phyloP scores from a whole-genome alignment of 2,888 invertebrate species.

The Mimachlamys varia region DNA sequence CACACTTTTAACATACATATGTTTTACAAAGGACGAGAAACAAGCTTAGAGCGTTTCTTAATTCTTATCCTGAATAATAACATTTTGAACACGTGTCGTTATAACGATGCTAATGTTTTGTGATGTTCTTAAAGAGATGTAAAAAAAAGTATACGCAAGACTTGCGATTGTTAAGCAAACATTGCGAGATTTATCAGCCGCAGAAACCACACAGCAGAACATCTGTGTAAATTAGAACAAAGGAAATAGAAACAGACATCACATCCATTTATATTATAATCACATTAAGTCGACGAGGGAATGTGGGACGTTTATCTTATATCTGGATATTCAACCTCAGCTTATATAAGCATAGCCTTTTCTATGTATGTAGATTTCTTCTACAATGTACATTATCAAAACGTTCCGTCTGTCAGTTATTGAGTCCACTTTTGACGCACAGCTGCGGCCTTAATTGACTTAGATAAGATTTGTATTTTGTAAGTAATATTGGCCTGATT shows the following conservation, averaged over 20 bases:
- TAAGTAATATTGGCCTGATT: background rate
- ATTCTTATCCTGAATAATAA: background rate
- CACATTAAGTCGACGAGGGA: background rate
- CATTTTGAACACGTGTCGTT: background rate
- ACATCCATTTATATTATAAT: slow-evolving; percentile 18
- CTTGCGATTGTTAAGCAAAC: background rate
- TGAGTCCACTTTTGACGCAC: background rate
- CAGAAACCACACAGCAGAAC: background rate
- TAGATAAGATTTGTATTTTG: background rate
- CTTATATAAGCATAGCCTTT: background rate
- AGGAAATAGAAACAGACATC: background rate
- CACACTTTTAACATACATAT: too few species aligned
- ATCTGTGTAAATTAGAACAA: background rate
- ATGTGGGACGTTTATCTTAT: background rate
- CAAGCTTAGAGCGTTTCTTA: too few species aligned
- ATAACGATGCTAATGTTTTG: background rate
- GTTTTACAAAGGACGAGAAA: too few species aligned
- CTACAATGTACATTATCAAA: background rate
- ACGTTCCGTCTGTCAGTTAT: background rate
- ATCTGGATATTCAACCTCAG: background rate
- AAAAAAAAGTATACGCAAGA: too few species aligned
- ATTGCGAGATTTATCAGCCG: background rate
- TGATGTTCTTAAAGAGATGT: background rate
- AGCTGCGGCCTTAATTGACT: background rate
- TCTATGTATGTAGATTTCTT: background rate